phyloP scores from a whole-genome alignment of 2,888 invertebrate genomes.

The Synergus umbraculus region DNA sequence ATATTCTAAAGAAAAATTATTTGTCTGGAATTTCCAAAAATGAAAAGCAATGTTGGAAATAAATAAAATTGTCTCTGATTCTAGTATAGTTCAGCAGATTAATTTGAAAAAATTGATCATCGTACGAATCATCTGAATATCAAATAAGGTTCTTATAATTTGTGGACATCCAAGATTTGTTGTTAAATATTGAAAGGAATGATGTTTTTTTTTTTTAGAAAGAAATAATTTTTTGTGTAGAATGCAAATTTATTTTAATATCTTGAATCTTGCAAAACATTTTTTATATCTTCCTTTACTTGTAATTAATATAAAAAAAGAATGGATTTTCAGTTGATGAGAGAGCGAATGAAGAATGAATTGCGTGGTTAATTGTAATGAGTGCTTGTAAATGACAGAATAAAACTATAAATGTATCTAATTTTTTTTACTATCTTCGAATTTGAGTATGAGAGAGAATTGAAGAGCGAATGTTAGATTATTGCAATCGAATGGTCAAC shows the following conservation, averaged over 20 bases:
- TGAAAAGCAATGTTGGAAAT: too few species aligned
- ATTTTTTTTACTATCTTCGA: slow-evolving; percentile 37
- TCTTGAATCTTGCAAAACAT: slow-evolving; percentile 71
- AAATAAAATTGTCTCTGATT: not conserved
- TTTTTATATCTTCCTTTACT: slow-evolving; percentile 74
- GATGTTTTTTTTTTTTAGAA: slow-evolving; percentile 7
- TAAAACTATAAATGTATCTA: slow-evolving; percentile 28
- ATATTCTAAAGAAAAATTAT: not conserved
- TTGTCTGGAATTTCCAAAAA: too few species aligned
- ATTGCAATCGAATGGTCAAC: slow-evolving; percentile 34
- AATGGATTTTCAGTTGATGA: slow-evolving; percentile 43
- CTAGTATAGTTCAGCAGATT: not conserved
- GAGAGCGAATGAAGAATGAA: slow-evolving; percentile 49
- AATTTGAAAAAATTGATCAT: slow-evolving; percentile 13
- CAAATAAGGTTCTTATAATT: not conserved
- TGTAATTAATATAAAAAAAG: slow-evolving; percentile 64
- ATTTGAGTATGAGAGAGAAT: slow-evolving; percentile 26
- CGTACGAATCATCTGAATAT: slow-evolving; percentile 23
- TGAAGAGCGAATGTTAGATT: slow-evolving; percentile 27
- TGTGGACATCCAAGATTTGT: slow-evolving; percentile 17
- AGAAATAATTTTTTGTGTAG: not conserved
- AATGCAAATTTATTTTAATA: slow-evolving; percentile 11
- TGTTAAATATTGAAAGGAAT: slow-evolving; percentile 1
- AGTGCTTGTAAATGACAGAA: slow-evolving; percentile 53
- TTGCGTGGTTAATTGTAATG: slow-evolving; percentile 54